These are phyloP conservation scores for Acyrthosiphon pisum DNA, from an alignment of 1,140 invertebrate genomes.

Conservation along the genomic window DNA sequence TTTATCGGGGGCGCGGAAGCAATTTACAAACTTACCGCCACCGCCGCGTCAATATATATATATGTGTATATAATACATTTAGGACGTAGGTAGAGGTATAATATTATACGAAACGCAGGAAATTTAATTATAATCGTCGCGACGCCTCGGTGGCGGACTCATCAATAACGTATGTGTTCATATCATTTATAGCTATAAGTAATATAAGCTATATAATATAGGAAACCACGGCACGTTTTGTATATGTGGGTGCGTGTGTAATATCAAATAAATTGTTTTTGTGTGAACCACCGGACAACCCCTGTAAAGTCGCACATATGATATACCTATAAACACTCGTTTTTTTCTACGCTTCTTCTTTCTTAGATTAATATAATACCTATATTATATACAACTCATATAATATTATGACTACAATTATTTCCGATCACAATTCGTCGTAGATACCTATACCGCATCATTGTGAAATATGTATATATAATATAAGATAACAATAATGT, in stretches of 20 bases:
- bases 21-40: background rate
- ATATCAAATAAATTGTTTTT: background rate
- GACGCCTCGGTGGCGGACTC: conserved; percentile 30
- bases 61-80: too few species aligned
- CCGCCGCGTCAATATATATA: background rate
- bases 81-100: too few species aligned
- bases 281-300: background rate
- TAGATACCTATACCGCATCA: background rate
- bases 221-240: background rate
- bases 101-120: background rate
- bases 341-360: background rate
- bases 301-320: background rate
- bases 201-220: background rate
- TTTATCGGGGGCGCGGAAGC: conserved; percentile 9
- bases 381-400: background rate
- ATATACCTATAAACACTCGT: background rate
- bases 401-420: background rate
- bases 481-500: background rate
- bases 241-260: background rate
- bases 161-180: conserved; percentile 25
- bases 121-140: conserved; percentile 42
- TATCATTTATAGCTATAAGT: background rate
- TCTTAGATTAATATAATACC: background rate
- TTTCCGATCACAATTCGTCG: background rate
- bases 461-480: background rate